A percentile compares a stretch with the other conserved stretches of the same genome.
Evolutionary conservation across 2,113 vertebrate genomes (phyloP).

Genomic region (Hystrix cristata): DNA sequence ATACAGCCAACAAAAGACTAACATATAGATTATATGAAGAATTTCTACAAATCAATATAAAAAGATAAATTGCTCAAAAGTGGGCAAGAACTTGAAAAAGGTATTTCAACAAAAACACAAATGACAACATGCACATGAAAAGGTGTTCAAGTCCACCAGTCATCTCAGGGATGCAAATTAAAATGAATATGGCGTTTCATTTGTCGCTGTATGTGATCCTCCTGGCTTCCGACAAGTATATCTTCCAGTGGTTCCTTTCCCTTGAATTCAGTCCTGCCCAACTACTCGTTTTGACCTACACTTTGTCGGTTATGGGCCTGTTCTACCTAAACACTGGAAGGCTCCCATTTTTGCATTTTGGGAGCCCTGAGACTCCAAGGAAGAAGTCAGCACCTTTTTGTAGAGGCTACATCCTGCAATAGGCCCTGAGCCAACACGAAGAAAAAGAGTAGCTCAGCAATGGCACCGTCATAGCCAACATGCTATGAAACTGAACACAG

Average conservation of each 20-base stretch:
- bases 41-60: neutral
- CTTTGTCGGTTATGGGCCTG: neutral
- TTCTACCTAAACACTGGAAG: neutral
- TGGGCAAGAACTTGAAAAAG: neutral
- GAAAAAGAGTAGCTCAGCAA: neutral
- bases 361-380: neutral
- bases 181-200: neutral
- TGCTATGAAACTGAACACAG: neutral
- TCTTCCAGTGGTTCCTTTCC: neutral
- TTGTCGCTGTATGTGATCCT: neutral
- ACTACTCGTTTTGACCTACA: neutral
- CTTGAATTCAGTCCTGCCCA: neutral
- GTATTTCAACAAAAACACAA: conserved; percentile 42
- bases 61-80: neutral
- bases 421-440: neutral
- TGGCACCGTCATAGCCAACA: neutral
- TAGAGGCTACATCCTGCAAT: neutral
- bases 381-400: neutral
- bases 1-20: neutral
- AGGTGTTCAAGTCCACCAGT: neutral
- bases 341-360: neutral
- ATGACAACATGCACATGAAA: neutral
- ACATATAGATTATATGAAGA: neutral
- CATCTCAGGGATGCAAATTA: neutral
- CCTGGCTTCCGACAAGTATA: neutral